phyloP scores from a whole-genome alignment of 2,797 vertebrate genomes.

The Halcyon leucocephala region DNA sequence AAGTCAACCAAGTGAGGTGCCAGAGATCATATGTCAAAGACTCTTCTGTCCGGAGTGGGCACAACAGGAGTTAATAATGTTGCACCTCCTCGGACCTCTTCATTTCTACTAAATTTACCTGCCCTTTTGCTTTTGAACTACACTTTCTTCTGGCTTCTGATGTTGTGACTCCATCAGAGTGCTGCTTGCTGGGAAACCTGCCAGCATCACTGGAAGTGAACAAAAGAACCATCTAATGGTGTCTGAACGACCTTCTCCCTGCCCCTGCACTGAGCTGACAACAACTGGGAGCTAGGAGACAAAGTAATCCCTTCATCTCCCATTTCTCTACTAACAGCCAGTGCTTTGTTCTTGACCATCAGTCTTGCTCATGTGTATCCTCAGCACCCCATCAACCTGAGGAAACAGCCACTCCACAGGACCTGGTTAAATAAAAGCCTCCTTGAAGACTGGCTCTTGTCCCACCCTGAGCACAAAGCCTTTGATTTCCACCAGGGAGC shows the following conservation, averaged over 20 bases:
- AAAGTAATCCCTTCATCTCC: neutral
- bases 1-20: neutral
- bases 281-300: neutral
- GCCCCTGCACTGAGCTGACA: neutral
- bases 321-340: neutral
- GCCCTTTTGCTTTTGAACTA: neutral
- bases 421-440: neutral
- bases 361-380: neutral
- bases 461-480: neutral
- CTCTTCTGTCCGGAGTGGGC: neutral
- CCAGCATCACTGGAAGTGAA: neutral
- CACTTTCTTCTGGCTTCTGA: neutral
- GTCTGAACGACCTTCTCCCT: neutral
- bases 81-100: conserved; percentile 14
- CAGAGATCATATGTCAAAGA: neutral
- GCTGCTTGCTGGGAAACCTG: neutral
- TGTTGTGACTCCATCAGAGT: neutral
- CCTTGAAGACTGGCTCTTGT: neutral
- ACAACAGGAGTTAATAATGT: neutral
- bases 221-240: neutral
- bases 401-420: neutral
- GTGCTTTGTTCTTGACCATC: neutral
- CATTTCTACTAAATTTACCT: neutral
- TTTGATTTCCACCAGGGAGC: neutral
- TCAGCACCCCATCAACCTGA: neutral